Evolutionary conservation across 2,888 invertebrate genomes (phyloP).

Genomic region (Noctua janthe): DNA sequence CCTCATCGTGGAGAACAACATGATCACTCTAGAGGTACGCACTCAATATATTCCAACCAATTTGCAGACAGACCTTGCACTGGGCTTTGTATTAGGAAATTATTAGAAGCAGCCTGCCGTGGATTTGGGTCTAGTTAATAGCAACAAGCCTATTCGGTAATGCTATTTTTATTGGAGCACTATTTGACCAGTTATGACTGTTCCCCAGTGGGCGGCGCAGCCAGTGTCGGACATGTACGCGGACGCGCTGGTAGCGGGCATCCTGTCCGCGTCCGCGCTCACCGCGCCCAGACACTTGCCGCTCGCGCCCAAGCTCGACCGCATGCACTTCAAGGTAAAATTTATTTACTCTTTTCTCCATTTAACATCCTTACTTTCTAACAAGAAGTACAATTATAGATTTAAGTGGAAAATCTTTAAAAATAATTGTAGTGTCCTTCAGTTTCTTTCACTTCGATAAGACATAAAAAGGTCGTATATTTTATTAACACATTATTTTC

Average conservation of each 20-base stretch:
- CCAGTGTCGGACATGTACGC: slow-evolving; percentile 99
- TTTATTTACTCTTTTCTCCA: too few species aligned
- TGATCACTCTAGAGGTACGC: slow-evolving; percentile 95
- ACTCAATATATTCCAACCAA: background rate
- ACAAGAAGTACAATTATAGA: background rate
- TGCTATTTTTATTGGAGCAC: background rate
- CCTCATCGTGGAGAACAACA: slow-evolving; percentile 94
- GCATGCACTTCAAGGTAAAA: slow-evolving; percentile 96
- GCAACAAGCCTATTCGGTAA: background rate
- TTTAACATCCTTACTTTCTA: background rate
- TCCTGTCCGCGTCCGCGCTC: slow-evolving; percentile 93
- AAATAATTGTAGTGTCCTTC: background rate
- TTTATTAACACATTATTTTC: background rate
- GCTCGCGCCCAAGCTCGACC: slow-evolving; percentile 93
- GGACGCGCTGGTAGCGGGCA: slow-evolving; percentile 97
- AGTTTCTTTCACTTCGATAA: background rate
- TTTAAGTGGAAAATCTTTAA: background rate
- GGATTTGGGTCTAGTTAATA: background rate
- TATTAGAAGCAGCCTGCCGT: background rate
- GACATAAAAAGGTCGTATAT: background rate
- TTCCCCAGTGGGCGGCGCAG: slow-evolving; percentile 95
- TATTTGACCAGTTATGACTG: background rate
- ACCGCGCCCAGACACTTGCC: slow-evolving; percentile 67
- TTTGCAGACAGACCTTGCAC: background rate
- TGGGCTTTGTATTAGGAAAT: background rate